Evolutionary conservation across 2,113 vertebrate species (phyloP).

Genomic region (Scartelaos histophorus): DNA sequence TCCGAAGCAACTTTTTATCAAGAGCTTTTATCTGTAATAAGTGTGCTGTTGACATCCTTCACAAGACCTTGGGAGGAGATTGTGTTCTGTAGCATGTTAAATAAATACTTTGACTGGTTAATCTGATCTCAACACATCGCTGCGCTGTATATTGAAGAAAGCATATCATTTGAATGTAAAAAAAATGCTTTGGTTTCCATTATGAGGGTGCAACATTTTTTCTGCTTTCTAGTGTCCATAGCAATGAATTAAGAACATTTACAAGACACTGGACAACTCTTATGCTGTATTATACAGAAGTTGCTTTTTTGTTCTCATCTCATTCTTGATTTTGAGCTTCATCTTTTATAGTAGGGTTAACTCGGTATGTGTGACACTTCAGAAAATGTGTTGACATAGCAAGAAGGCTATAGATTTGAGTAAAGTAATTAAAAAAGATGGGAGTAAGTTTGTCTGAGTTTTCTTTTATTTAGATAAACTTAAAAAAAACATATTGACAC

Average conservation of each 20-base stretch:
- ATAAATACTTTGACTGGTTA: constrained; percentile 1
- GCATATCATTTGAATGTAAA: background rate
- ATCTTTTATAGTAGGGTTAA: too few relatives aligned
- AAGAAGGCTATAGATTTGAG: too few relatives aligned
- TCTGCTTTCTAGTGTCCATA: background rate
- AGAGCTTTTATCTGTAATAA: background rate
- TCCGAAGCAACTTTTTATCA: background rate
- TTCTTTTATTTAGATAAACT: too few relatives aligned
- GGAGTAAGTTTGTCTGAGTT: too few relatives aligned
- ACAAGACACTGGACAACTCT: background rate
- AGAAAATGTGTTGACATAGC: too few relatives aligned
- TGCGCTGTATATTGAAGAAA: background rate
- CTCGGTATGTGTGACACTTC: too few relatives aligned
- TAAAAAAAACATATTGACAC: too few relatives aligned
- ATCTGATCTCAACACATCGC: constrained; percentile 8
- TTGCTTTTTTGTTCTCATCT: background rate
- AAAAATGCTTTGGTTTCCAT: background rate
- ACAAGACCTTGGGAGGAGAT: constrained; percentile 6
- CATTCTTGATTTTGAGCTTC: too few relatives aligned
- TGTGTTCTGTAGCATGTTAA: background rate
- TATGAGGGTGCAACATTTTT: background rate
- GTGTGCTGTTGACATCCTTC: background rate
- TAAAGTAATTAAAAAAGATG: too few relatives aligned
- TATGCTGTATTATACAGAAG: background rate
- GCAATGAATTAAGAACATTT: background rate